Evolutionary conservation across 2,888 invertebrate genomes (phyloP), one percentile per base, ranked within the genome.

Genomic region (Amblyjoppa proteus): DNA sequence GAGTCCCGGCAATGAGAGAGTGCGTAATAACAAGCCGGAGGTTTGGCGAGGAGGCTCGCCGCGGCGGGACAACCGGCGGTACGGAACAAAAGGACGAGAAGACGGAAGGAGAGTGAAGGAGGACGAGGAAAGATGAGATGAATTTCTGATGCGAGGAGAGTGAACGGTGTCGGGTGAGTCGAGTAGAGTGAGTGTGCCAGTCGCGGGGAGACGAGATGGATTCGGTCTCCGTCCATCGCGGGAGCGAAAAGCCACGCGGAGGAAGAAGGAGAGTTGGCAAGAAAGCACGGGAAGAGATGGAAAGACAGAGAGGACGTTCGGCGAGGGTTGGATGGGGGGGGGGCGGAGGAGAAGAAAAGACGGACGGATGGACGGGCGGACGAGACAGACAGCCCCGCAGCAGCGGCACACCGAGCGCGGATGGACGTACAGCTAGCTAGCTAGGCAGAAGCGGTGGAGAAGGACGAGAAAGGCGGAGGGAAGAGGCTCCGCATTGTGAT

Each of bases 401-500:
- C 78, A 74, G 76, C 78, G 68, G 85, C 20, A 20, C 20, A 20
- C 20, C 20, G 77, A 85, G 82, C 80, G 87, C 82, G 79, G 90
- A 89, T 90, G 89, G 89, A 89, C 90, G 89, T 88, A 89, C 90
- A 64, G 61, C 31, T 89, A 88, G 86, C 82, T 69, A 61, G 88
- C 38, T 9, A 34, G 38, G 38, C 86, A 81, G 87, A 84, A 84
- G 86, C 82, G 75, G 83, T 78, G 81, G 74, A 86, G 86, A 84
- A 87, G 83, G 83, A 87, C 77, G 88, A 87, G 87, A 87, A 87
- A 87, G 87, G 78, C 78, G 84, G 83, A 87, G 71, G 86, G 82
- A 85, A 87, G 85, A 90, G 88, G 89, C 90, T 87, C 87, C 90
- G 92, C 91, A 93, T 93, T 93, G 92, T 93, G 91, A 92, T 92